phyloP scores from a whole-genome alignment of 2,888 invertebrate species.

The Morpho deidamia region DNA sequence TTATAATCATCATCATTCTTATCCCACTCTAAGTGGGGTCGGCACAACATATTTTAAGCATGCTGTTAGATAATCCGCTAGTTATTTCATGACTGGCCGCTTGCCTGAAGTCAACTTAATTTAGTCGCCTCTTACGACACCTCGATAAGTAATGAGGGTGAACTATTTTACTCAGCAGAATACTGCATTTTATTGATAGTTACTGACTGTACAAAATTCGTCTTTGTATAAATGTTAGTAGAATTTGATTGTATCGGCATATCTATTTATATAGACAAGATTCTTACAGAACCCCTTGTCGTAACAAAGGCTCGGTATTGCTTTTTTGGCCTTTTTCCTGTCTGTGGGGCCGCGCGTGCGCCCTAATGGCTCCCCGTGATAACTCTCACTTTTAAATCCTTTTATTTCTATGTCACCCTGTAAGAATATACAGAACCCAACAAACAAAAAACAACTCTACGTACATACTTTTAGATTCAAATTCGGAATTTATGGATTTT shows the following conservation, averaged over 20 bases:
- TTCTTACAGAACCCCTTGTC: slow-evolving; percentile 26
- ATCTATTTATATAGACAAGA: slow-evolving; percentile 2
- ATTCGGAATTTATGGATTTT: neutral
- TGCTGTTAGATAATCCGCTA: too few species aligned
- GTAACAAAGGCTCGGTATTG: slow-evolving; percentile 28
- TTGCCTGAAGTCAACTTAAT: too few species aligned
- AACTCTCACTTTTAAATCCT: slow-evolving; percentile 76
- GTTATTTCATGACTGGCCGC: too few species aligned
- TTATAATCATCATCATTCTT: too few species aligned
- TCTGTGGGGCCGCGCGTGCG: slow-evolving; percentile 72
- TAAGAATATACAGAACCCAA: slow-evolving; percentile 28
- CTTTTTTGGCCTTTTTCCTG: slow-evolving; percentile 45
- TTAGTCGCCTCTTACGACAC: too few species aligned
- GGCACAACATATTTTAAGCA: too few species aligned
- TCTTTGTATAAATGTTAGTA: too few species aligned
- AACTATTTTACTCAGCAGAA: too few species aligned
- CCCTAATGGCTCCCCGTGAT: slow-evolving; percentile 73
- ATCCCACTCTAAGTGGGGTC: too few species aligned
- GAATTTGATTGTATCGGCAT: neutral
- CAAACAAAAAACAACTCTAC: slow-evolving; percentile 35
- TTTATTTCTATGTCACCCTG: slow-evolving; percentile 63
- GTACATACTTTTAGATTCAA: slow-evolving; percentile 24
- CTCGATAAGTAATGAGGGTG: too few species aligned
- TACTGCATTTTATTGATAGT: neutral
- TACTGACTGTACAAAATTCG: neutral